Conservation (phyloP, 2,888 invertebrate genomes). For the Andrena minutula region DNA sequence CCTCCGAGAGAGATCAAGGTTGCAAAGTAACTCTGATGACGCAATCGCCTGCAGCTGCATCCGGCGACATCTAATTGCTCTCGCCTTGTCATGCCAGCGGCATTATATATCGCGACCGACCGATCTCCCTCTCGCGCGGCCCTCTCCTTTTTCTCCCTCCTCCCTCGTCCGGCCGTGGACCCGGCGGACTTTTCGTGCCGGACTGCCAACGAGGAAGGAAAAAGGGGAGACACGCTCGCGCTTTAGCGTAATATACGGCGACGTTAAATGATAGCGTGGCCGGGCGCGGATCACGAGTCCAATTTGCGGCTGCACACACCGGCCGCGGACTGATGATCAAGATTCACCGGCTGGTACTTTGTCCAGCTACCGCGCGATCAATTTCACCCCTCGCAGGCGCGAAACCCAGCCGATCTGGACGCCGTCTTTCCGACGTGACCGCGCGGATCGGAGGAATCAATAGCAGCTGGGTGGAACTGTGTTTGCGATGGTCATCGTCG, state of each 20-base stretch:
- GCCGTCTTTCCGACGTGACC: no score
- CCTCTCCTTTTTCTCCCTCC: slow-evolving; percentile 30
- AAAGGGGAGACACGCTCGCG: slow-evolving; percentile 21
- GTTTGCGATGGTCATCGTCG: no score
- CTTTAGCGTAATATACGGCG: slow-evolving; percentile 45
- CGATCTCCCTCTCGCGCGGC: slow-evolving; percentile 62
- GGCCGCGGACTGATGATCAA: slow-evolving; percentile 45
- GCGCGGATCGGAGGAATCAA: no score
- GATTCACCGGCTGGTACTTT: slow-evolving; percentile 36
- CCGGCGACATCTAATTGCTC: slow-evolving; percentile 83
- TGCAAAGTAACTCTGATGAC: slow-evolving; percentile 80
- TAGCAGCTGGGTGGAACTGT: no score
- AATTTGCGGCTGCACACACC: slow-evolving; percentile 42
- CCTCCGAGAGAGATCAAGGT: slow-evolving; percentile 81
- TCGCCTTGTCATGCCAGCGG: slow-evolving; percentile 75
- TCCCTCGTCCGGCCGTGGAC: slow-evolving; percentile 37
- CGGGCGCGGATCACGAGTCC: slow-evolving; percentile 33
- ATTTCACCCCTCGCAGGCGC: slow-evolving; percentile 4
- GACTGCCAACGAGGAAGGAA: slow-evolving; percentile 28
- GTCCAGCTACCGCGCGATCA: slow-evolving; percentile 24
- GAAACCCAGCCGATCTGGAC: not conserved
- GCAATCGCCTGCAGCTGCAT: slow-evolving; percentile 83
- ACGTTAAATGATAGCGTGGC: slow-evolving; percentile 52
- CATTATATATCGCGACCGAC: slow-evolving; percentile 68
- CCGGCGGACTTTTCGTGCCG: slow-evolving; percentile 44